A percentile compares a stretch with the other conserved stretches of the same genome.
Conservation (phyloP, 1,140 invertebrate genomes). For the Drosophila nasuta region DNA sequence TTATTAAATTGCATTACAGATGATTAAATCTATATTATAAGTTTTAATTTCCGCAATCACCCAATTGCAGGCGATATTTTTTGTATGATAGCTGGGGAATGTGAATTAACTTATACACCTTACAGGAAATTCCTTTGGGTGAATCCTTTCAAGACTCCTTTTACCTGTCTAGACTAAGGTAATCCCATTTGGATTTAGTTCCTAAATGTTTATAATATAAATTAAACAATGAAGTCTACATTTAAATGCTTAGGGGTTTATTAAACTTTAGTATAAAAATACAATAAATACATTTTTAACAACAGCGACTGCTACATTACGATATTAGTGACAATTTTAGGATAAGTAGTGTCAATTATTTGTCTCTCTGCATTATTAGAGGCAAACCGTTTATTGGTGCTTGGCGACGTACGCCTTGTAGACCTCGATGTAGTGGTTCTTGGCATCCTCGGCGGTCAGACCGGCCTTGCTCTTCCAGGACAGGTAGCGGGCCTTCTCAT, state of each 20-base stretch:
- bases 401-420: constrained; percentile 88
- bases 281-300: constrained; percentile 53
- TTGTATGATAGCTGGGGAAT: too few relatives aligned
- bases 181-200: too few relatives aligned
- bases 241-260: constrained; percentile 38
- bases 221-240: background rate
- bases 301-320: constrained; percentile 22
- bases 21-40: too few relatives aligned
- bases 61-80: too few relatives aligned
- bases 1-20: too few relatives aligned
- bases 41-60: too few relatives aligned
- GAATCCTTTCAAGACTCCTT: too few relatives aligned
- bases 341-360: background rate
- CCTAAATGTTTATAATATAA: too few relatives aligned
- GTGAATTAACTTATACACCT: too few relatives aligned
- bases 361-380: constrained; percentile 5
- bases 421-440: constrained; percentile 93
- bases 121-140: too few relatives aligned
- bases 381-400: constrained; percentile 62
- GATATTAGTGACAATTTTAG: constrained; percentile 8
- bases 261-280: constrained; percentile 50
- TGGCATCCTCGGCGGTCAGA: constrained; percentile 91
- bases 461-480: constrained; percentile 95
- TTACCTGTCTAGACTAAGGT: too few relatives aligned
- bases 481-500: constrained; percentile 98